A percentile compares a stretch with the other conserved stretches of the same genome.
phyloP scores from a whole-genome alignment of 53 echinoderm and acorn worm genomes.

The Echinarachnius parma region DNA sequence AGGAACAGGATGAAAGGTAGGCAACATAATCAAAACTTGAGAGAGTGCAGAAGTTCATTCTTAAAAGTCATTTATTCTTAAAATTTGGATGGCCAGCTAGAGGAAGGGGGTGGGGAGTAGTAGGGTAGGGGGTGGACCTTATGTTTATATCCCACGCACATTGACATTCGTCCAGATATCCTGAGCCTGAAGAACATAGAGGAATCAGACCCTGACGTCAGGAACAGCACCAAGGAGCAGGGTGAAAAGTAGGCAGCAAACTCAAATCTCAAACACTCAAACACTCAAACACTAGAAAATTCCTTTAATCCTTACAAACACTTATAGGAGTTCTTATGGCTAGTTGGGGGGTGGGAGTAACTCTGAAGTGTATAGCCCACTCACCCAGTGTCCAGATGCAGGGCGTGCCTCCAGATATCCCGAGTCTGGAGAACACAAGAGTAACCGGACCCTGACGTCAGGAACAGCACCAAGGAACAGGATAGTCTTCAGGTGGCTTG shows the following conservation, averaged over 20 bases:
- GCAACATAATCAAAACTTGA: too few species aligned
- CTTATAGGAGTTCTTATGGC: too few species aligned
- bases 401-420: constrained; percentile 82
- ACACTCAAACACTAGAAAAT: too few species aligned
- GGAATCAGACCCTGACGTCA: constrained; percentile 85
- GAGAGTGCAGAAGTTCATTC: too few species aligned
- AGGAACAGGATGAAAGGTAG: constrained; percentile 94
- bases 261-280: too few species aligned
- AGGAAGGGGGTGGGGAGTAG: too few species aligned
- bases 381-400: constrained; percentile 99
- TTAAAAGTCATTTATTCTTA: too few species aligned
- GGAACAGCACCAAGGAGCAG: constrained; percentile 75
- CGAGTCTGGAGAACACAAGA: constrained; percentile 80
- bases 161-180: constrained; percentile 83
- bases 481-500: too few species aligned
- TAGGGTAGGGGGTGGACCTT: too few species aligned
- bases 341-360: too few species aligned
- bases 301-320: too few species aligned
- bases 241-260: constrained; percentile 74
- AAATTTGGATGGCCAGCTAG: too few species aligned
- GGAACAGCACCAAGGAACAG: constrained; percentile 78
- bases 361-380: constrained; percentile 88
- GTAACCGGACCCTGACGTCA: constrained; percentile 84
- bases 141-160: constrained; percentile 92
- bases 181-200: constrained; percentile 79